Evolutionary conservation across 2,888 invertebrate species (phyloP).

Genomic region (Zaprionus bogoriensis): DNA sequence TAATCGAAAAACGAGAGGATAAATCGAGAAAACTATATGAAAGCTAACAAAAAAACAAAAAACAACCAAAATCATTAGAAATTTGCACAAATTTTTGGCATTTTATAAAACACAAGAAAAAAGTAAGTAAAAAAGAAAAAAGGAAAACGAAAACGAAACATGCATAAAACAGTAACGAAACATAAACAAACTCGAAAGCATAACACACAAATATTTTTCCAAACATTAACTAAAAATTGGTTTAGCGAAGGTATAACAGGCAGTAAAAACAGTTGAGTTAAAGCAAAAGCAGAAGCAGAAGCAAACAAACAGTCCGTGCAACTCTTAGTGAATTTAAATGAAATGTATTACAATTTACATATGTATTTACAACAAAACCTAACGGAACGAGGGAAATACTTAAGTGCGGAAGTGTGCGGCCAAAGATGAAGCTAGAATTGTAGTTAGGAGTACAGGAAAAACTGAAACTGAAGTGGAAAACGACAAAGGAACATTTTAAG

Average conservation of each 20-base stretch:
- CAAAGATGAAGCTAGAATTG: constrained; percentile 60
- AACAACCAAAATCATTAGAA: constrained; percentile 60
- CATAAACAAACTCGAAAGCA: constrained; percentile 44
- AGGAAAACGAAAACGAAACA: constrained; percentile 21
- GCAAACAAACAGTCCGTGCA: constrained; percentile 66
- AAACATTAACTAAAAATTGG: constrained; percentile 55
- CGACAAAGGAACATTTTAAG: constrained; percentile 25
- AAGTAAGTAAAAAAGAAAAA: constrained; percentile 25
- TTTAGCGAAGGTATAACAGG: constrained; percentile 67
- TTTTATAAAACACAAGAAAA: constrained; percentile 75
- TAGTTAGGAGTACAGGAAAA: constrained; percentile 57
- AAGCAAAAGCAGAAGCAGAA: constrained; percentile 19
- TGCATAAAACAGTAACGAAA: constrained; percentile 49
- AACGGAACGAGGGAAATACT: constrained; percentile 28
- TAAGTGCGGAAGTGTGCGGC: constrained; percentile 40
- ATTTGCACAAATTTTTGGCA: constrained; percentile 80
- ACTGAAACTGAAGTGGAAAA: constrained; percentile 8
- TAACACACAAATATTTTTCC: constrained; percentile 66
- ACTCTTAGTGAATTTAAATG: constrained; percentile 78
- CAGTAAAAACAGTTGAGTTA: constrained; percentile 36
- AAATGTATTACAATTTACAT: constrained; percentile 63
- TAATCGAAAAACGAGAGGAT: constrained; percentile 38
- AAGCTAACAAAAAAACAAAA: constrained; percentile 33
- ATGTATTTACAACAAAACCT: constrained; percentile 64
- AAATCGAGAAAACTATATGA: background rate